Percentiles rank a stretch among this genome's conserved stretches.
Evolutionary conservation across 2,888 invertebrate genomes (phyloP).

Genomic region (Panzeria rudis): DNA sequence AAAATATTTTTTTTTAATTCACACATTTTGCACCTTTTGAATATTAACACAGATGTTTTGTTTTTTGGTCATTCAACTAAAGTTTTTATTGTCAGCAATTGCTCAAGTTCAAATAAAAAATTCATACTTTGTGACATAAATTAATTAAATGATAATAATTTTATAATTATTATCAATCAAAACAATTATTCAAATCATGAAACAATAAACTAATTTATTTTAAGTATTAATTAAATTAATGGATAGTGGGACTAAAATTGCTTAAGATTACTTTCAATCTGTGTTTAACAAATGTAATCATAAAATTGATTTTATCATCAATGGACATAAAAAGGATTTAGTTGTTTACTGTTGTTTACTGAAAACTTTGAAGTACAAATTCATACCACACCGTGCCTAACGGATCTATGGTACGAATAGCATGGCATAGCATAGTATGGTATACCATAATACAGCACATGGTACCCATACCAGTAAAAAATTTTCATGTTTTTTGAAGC

Average conservation of each 20-base stretch:
- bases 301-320: too few species aligned
- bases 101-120: conserved; percentile 52
- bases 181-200: not conserved
- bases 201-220: not conserved
- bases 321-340: too few species aligned
- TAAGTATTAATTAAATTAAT: not conserved
- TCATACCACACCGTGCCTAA: too few species aligned
- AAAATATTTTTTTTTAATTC: conserved; percentile 2
- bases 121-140: conserved; percentile 6
- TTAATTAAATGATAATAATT: conserved; percentile 33
- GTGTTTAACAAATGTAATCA: too few species aligned
- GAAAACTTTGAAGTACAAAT: too few species aligned
- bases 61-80: conserved; percentile 39
- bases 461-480: too few species aligned
- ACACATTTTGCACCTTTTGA: not conserved
- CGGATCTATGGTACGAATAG: too few species aligned
- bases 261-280: not conserved
- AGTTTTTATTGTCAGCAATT: conserved; percentile 33
- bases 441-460: too few species aligned
- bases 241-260: not conserved
- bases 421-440: too few species aligned
- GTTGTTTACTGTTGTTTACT: too few species aligned
- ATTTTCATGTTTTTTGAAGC: too few species aligned
- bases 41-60: conserved; percentile 28
- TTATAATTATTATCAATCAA: conserved; percentile 30